phyloP scores from a whole-genome alignment of 2,113 vertebrate species.

The Rhizomys pruinosus region DNA sequence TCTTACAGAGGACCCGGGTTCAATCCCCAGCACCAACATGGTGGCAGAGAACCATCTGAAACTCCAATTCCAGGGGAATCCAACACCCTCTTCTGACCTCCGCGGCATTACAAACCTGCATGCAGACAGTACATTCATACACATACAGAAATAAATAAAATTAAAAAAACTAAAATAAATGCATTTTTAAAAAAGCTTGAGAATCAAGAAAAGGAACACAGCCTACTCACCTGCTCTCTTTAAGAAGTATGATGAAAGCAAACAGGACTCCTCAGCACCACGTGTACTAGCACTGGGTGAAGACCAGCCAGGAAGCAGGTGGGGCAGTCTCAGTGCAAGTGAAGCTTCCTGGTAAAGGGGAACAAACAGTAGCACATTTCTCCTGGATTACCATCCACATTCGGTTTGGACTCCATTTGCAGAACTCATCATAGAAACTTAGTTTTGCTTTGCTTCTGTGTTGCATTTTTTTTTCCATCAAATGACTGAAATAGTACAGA shows the following conservation, averaged over 20 bases:
- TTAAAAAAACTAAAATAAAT: too few species aligned
- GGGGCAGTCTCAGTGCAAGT: background rate
- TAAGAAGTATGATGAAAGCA: too few species aligned
- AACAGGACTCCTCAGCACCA: background rate
- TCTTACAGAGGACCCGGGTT: too few species aligned
- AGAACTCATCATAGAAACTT: slow-evolving; percentile 19
- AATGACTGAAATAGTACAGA: slow-evolving; percentile 31
- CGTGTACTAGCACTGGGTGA: background rate
- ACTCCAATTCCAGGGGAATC: too few species aligned
- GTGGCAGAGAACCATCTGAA: too few species aligned
- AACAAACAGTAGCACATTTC: background rate
- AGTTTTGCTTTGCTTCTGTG: background rate
- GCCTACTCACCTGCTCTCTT: background rate
- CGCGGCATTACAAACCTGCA: too few species aligned
- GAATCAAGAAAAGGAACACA: background rate
- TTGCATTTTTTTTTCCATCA: background rate
- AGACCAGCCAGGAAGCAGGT: background rate
- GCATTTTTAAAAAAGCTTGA: background rate
- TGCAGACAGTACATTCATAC: too few species aligned
- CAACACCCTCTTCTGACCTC: too few species aligned
- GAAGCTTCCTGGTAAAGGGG: background rate
- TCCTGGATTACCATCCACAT: background rate
- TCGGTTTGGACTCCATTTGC: slow-evolving; percentile 1
- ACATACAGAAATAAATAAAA: too few species aligned
- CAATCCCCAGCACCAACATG: too few species aligned